These are phyloP conservation scores for Paramormyrops hopkinsi DNA, from an alignment of 2,797 vertebrate species.

Conservation along the genomic window DNA sequence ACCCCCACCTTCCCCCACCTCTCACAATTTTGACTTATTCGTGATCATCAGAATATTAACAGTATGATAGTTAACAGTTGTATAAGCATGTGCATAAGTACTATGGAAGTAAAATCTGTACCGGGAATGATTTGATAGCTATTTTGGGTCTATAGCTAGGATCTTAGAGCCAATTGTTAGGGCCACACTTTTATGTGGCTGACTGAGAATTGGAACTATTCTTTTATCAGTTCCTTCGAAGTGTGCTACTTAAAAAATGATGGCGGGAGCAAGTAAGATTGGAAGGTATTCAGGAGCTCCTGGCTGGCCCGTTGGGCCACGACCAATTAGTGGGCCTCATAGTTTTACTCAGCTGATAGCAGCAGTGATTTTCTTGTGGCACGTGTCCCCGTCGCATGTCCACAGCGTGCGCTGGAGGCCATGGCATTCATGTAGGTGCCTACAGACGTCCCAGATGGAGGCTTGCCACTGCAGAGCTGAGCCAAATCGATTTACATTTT, in stretches of 20 bases:
- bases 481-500: background rate
- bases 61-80: constrained; percentile 28
- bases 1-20: constrained; percentile 1
- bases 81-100: constrained; percentile 33
- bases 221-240: constrained; percentile 18
- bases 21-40: constrained; percentile 29
- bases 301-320: background rate
- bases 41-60: constrained; percentile 9
- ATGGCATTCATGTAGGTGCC: background rate
- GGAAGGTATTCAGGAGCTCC: background rate
- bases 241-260: background rate
- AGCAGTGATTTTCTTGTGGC: background rate
- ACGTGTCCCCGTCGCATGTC: background rate
- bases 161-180: constrained; percentile 35
- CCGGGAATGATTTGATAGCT: constrained; percentile 32
- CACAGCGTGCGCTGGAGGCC: background rate
- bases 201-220: constrained; percentile 2
- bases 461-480: background rate
- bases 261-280: background rate
- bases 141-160: constrained; percentile 8
- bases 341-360: background rate
- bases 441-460: background rate
- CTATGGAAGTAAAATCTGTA: constrained; percentile 42
- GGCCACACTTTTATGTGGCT: constrained; percentile 30
- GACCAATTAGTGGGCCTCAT: background rate